Percentiles rank a stretch among this genome's conserved stretches.
phyloP scores from a whole-genome alignment of 2,113 vertebrate genomes.

The Suricata suricatta region DNA sequence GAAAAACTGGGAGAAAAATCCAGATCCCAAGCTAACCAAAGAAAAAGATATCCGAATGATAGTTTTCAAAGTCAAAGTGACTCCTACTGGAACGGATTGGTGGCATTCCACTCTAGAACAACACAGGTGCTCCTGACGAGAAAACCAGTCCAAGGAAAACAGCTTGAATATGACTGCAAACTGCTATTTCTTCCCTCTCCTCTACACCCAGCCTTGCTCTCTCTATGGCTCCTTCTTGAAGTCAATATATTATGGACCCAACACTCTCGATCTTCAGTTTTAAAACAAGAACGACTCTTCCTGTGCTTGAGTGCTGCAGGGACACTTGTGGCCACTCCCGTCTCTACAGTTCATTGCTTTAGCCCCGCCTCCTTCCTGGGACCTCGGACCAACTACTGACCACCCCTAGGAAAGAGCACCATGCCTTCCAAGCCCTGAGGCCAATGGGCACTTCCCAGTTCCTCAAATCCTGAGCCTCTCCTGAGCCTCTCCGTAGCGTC shows the following conservation, averaged over 20 bases:
- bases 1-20: slow-evolving; percentile 19
- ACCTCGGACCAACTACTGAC: not conserved
- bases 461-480: not conserved
- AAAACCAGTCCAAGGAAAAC: not conserved
- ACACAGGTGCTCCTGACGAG: not conserved
- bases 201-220: not conserved
- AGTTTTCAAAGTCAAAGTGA: slow-evolving; percentile 23
- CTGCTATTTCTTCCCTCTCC: not conserved
- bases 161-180: not conserved
- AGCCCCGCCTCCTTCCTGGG: not conserved
- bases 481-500: not conserved
- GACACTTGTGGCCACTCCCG: not conserved
- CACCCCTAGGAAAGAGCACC: not conserved
- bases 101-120: not conserved
- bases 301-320: not conserved
- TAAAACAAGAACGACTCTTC: slow-evolving; percentile 10
- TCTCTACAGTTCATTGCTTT: not conserved
- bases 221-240: not conserved
- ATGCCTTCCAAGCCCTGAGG: not conserved
- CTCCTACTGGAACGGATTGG: not conserved
- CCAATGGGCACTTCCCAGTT: not conserved
- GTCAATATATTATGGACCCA: not conserved
- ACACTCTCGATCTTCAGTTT: not conserved
- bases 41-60: not conserved
- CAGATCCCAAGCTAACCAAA: slow-evolving; percentile 8